These are phyloP conservation scores for Phyllostomus hastatus DNA, from an alignment of 2,113 vertebrate genomes.

Conservation along the genomic window DNA sequence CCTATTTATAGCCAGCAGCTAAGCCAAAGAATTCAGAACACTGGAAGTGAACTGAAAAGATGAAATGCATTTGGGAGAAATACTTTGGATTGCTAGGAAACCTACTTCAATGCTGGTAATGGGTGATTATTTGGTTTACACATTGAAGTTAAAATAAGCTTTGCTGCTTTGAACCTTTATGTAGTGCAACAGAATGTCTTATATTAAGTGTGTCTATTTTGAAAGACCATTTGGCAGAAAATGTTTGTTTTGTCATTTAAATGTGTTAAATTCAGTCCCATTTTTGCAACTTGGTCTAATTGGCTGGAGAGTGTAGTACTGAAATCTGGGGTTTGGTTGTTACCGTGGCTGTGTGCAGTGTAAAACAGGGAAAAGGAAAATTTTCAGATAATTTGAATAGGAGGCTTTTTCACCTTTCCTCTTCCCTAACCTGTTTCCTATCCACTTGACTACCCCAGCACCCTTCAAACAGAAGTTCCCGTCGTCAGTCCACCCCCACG, in stretches of 20 bases:
- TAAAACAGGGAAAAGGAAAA: neutral
- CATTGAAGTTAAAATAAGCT: constrained; percentile 34
- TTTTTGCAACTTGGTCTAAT: neutral
- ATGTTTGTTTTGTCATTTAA: constrained; percentile 36
- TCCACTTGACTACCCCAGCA: neutral
- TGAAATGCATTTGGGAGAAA: constrained; percentile 44
- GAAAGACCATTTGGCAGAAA: constrained; percentile 42
- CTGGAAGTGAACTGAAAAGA: constrained; percentile 55
- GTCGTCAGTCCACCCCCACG: too few relatives aligned
- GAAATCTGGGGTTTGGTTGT: neutral
- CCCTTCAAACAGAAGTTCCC: neutral
- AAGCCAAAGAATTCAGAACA: constrained; percentile 60
- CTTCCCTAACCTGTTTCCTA: neutral
- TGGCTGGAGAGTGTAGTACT: neutral
- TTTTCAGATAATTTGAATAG: neutral
- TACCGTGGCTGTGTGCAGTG: neutral
- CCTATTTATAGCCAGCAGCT: constrained; percentile 51
- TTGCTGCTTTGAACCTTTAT: constrained; percentile 1
- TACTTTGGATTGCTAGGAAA: constrained; percentile 45
- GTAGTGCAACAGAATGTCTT: neutral
- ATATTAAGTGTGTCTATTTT: neutral
- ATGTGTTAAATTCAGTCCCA: neutral
- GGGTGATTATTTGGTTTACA: constrained; percentile 34
- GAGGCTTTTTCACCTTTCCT: neutral
- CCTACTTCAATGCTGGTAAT: constrained; percentile 36